Base-by-base conservation (phyloP, 1,140 invertebrate genomes). In the Zaprionus inermis region DNA sequence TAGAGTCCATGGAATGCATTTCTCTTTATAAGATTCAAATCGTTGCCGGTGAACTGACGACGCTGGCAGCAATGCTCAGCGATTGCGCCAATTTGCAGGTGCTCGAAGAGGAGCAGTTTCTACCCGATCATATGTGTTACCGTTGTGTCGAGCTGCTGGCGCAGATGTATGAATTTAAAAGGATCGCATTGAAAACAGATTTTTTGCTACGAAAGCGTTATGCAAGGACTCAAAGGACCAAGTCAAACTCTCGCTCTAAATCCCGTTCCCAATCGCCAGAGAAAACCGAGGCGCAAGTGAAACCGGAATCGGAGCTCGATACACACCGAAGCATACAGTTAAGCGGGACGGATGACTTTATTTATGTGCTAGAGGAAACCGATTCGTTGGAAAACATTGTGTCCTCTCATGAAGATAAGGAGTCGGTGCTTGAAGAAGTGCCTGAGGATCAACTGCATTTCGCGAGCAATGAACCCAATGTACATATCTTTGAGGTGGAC, bases 71-170 rank as follows among this genome's bases (percentile, higher is more conserved):
- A 10, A 41, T 79, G 30, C 61, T 91, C 4, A 69, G 52, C 38
- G 79, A 78, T 55, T 85, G 81, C 64, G 52, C 70, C 24, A 79
- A 77, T 18, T 20, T 91, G 41, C 56, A 78, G 16, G 54, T 86
- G 5, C 24, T 76, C 9, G 65, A 78, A 18, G 52, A 66, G 16
- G 82, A 91, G 16, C 24, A 72, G 10, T 82, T 73, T 7, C 68
- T 89, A 55, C 84, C 84, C 7, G 24, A 36, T 2, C 65, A 81
- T 28, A 84, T 89, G 0, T 89, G 84, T 41, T 41, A 56, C 5
- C n/a, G 1, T 0, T 89, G 84, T 9, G 60, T 52, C 5, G 22
- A 24, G 3, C 10, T 51, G 11, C 56, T 89, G 11, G 51, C 24
- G 0, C 22, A 67, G 0, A 16, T 54, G 10, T 56, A 70, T 49